Evolutionary conservation across 1,140 invertebrate genomes (phyloP), one percentile per base, ranked within the genome.

Genomic region (Drosophila kohkoa): DNA sequence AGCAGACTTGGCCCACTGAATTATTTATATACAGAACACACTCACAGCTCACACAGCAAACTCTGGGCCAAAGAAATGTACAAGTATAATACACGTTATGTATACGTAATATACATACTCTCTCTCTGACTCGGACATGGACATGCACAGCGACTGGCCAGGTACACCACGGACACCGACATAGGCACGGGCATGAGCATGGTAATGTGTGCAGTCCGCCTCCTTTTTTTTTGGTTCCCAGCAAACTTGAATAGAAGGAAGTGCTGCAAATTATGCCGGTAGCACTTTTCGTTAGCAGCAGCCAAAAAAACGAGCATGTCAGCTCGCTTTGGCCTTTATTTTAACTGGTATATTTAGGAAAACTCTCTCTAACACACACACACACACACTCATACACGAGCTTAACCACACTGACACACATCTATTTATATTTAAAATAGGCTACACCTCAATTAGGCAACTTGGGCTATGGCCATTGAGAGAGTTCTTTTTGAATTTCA

Each of bases 1-100:
- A 75, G 69, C 70, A 77, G 81, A 81, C 72, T 75, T 75, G 78
- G 81, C 68, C 80, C 81, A 89, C 85, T 89, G 85, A 89, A 89
- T 89, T 89, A 89, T 89, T 89, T 89, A 89, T 89, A 85, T 72
- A 57, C 32, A 32, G 20, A 25, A 25, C 20, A 32, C 32, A 32
- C 32, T 10, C 32, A 35, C 32, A 8, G 32, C 32, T 7, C 32
- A 35, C 32, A 32, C 32, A 1, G 32, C 32, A 64, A 51, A 67
- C 32, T 64, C 46, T 35, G 35, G 35, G 43, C 67, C 13, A 63
- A 70, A 64, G 67, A 64, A 71, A 75, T 58, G 52, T 57, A 35
- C 66, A 75, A 64, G 66, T 60, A 35, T 46, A 25, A 54, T 60
- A 72, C 46, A 51, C 52, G 55, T 25, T 68, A 68, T 10, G 54